These are phyloP conservation scores for Ennomos erosarius DNA, from an alignment of 2,888 invertebrate species.

Conservation along the genomic window DNA sequence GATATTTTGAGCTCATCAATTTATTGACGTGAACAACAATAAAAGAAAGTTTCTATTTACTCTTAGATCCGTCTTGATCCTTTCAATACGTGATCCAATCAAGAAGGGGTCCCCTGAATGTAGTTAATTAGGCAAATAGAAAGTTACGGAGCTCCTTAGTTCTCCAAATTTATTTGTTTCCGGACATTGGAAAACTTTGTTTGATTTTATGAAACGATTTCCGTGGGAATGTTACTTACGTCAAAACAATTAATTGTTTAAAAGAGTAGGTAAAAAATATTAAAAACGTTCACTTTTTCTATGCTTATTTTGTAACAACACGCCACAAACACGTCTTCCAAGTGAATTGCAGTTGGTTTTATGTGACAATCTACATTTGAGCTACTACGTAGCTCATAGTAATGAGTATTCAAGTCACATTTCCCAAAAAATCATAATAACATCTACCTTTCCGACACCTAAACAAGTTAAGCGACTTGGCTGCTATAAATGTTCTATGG, in stretches of 20 bases:
- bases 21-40: slow-evolving; percentile 65
- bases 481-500: slow-evolving; percentile 24
- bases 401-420: slow-evolving; percentile 23
- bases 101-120: slow-evolving; percentile 68
- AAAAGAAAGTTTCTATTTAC: slow-evolving; percentile 74
- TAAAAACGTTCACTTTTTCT: no score
- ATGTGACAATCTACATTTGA: no score
- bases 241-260: no score
- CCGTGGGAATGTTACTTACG: neutral
- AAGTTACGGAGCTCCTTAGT: slow-evolving; percentile 58
- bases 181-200: slow-evolving; percentile 51
- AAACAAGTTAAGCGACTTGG: slow-evolving; percentile 26
- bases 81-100: slow-evolving; percentile 77
- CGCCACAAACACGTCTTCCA: no score
- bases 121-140: slow-evolving; percentile 79
- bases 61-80: slow-evolving; percentile 67
- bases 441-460: slow-evolving; percentile 22
- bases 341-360: no score
- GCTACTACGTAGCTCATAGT: neutral
- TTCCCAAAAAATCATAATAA: slow-evolving; percentile 24
- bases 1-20: no score
- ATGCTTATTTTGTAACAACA: no score
- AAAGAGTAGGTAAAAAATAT: no score
- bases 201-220: slow-evolving; percentile 9
- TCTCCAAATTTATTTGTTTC: slow-evolving; percentile 61